Evolutionary conservation across 2,888 invertebrate species (phyloP), one percentile per base, ranked within the genome.

Genomic region (Dexiosoma caninum): DNA sequence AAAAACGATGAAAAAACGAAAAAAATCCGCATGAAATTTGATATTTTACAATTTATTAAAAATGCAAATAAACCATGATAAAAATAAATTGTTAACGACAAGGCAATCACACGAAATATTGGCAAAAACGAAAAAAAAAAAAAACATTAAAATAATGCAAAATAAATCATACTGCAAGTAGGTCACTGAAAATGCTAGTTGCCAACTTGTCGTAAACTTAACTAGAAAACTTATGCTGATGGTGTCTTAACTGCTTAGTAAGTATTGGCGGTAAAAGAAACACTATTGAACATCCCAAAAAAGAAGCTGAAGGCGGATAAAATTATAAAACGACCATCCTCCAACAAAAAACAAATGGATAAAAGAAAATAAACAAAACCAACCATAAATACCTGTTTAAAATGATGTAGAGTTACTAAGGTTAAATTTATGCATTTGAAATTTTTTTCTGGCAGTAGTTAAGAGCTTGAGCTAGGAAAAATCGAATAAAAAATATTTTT

Each of bases 301-400:
- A 67, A 66, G 32, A 71, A 53, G 37, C 62, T 30, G 74, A 77
- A 77, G 77, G 77, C 66, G 72, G 49, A 32, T 69, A 32, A 57
- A 74, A 72, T 77, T 72, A 51, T 62, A 67, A 57, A 72, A 21
- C n/a, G 62, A 46, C 62, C 69, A 81, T 81, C 72, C 64, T 77
- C 62, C 8, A 74, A n/a, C n/a, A n/a, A n/a, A n/a, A n/a, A n/a
- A n/a, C n/a, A n/a, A n/a, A n/a, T n/a, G n/a, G n/a, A n/a, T n/a
- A n/a, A n/a, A n/a, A n/a, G n/a, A n/a, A n/a, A 59, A 16, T 32
- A 62, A 35, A 16, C 30, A 14, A 23, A 60, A 64, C 27, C 16
- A 32, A 27, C 67, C 49, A 70, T 53, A 66, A 40, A 44, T 37
- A 40, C 32, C 23, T 37, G 9, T 32, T 32, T 23, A 32, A 71